phyloP scores from a whole-genome alignment of 2,797 vertebrate species.

The Danio kyathit region DNA sequence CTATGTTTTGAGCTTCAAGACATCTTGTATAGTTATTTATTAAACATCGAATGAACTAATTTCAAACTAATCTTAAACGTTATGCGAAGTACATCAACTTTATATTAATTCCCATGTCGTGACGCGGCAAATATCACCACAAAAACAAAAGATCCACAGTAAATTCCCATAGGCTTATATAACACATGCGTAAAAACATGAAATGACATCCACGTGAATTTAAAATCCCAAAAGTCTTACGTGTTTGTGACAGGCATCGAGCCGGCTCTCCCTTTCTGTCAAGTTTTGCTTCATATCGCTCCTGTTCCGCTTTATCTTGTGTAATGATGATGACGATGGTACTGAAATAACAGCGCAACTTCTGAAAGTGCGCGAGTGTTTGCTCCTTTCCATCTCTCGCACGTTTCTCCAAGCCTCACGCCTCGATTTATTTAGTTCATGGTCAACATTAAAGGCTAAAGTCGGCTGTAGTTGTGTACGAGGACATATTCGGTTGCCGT shows the following conservation, averaged over 20 bases:
- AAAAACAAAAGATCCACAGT: background rate
- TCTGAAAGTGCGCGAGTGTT: conserved; percentile 42
- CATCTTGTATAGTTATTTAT: background rate
- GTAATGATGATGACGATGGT: conserved; percentile 53
- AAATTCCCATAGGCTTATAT: background rate
- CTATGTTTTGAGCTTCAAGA: background rate
- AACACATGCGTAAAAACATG: background rate
- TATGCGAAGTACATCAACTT: background rate
- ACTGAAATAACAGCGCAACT: conserved; percentile 61
- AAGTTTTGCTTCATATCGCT: conserved; percentile 34
- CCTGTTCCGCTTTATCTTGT: conserved; percentile 55
- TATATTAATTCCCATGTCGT: background rate
- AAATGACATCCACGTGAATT: background rate
- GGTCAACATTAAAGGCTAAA: background rate
- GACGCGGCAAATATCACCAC: background rate
- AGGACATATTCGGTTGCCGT: conserved; percentile 17
- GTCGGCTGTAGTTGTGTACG: background rate
- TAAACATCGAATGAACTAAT: background rate
- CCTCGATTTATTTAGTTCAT: background rate
- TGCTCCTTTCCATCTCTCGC: background rate
- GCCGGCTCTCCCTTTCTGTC: conserved; percentile 3
- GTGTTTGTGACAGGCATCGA: conserved; percentile 6
- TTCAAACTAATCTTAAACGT: background rate
- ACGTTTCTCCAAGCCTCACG: background rate
- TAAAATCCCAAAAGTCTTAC: conserved; percentile 29